Evolutionary conservation across 2,797 vertebrate species (phyloP).

Genomic region (Clamator glandarius): DNA sequence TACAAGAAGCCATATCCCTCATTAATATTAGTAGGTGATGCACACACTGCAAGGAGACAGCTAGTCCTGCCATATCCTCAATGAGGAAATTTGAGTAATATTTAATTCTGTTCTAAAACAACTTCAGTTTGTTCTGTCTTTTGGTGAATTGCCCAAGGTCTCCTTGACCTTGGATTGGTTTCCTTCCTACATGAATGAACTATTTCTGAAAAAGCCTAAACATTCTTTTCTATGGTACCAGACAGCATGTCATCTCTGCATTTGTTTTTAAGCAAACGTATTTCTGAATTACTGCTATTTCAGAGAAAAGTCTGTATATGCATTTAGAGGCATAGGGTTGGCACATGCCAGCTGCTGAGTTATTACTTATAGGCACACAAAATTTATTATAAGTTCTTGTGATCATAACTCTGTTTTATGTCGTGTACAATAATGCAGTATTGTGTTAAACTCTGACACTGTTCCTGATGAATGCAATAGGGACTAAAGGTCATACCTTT

Average conservation of each 20-base stretch:
- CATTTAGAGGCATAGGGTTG: not conserved
- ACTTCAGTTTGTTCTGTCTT: not conserved
- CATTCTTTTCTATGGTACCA: not conserved
- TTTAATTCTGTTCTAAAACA: not conserved
- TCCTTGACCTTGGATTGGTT: not conserved
- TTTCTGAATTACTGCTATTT: not conserved
- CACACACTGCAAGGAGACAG: not conserved
- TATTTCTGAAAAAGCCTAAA: not conserved
- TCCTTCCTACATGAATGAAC: not conserved
- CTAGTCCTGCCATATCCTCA: not conserved
- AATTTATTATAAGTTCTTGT: not conserved
- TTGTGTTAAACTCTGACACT: not conserved
- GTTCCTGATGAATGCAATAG: not conserved
- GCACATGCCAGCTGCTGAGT: not conserved
- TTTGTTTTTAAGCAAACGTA: not conserved
- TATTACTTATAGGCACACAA: not conserved
- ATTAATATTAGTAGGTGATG: not conserved
- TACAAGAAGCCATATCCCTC: not conserved
- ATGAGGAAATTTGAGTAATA: not conserved
- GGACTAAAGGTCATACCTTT: not conserved
- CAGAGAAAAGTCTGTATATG: not conserved
- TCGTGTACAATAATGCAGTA: not conserved
- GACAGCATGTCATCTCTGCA: not conserved
- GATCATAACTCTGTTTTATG: constrained; percentile 7
- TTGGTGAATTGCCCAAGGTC: not conserved